Percentiles rank a stretch among this genome's conserved stretches.
These are phyloP conservation scores for Flexamia atlantica DNA, from an alignment of 2,888 invertebrate genomes.

Conservation along the genomic window DNA sequence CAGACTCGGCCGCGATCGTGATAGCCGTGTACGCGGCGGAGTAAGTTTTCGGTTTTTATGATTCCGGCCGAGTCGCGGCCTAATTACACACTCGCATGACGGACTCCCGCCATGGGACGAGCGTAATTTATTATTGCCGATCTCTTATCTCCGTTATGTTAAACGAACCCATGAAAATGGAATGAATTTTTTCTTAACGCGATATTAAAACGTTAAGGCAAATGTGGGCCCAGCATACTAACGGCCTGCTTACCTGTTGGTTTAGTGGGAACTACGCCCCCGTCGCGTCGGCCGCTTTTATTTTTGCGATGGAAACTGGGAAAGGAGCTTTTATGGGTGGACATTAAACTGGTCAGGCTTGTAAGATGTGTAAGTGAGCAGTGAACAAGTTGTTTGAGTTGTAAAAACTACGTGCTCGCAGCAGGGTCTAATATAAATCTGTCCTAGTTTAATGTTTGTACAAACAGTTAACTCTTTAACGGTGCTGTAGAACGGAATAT, in stretches of 20 bases:
- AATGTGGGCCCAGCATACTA: constrained; percentile 41
- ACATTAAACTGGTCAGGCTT: no score
- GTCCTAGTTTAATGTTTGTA: no score
- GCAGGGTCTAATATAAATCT: no score
- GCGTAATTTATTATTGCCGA: constrained; percentile 55
- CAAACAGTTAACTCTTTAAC: no score
- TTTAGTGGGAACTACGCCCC: background rate
- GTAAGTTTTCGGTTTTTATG: constrained; percentile 6
- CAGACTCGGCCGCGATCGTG: background rate
- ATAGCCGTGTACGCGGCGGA: background rate
- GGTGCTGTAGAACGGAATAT: no score
- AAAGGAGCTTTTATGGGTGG: no score
- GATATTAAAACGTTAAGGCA: constrained; percentile 56
- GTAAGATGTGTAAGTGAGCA: no score
- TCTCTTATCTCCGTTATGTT: constrained; percentile 52
- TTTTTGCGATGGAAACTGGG: no score
- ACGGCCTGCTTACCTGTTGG: constrained; percentile 44
- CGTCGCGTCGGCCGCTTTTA: background rate
- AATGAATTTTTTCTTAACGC: constrained; percentile 58
- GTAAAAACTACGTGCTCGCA: no score
- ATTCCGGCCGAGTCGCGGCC: background rate
- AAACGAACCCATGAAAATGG: constrained; percentile 55
- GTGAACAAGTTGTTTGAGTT: no score
- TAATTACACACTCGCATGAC: constrained; percentile 42
- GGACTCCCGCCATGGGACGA: constrained; percentile 30